These are phyloP conservation scores for Amia ocellicauda DNA, from an alignment of 2,113 vertebrate genomes.

Conservation along the genomic window DNA sequence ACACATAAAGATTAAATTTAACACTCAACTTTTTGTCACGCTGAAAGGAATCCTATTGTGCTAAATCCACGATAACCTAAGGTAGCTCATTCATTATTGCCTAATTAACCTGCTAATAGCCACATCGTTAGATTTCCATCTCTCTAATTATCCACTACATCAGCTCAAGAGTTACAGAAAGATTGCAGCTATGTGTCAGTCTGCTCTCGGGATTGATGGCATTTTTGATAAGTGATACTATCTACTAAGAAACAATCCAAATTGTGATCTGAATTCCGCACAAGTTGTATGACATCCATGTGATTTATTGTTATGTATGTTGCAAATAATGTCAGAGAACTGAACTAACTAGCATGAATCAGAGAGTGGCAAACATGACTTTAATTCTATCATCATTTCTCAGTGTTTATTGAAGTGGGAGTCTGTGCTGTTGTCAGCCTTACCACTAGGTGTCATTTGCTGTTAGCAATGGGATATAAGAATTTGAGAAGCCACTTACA, in stretches of 20 bases:
- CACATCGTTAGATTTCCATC: slow-evolving; percentile 51
- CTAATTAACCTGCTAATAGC: slow-evolving; percentile 87
- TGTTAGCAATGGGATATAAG: slow-evolving; percentile 21
- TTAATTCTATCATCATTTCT: no score
- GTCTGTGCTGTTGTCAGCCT: slow-evolving; percentile 32
- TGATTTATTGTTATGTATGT: no score
- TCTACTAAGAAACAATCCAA: no score
- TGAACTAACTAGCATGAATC: no score
- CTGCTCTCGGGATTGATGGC: slow-evolving; percentile 31
- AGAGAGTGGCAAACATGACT: no score
- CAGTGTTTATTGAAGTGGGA: background rate
- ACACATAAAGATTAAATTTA: slow-evolving; percentile 71
- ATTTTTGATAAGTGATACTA: slow-evolving; percentile 9
- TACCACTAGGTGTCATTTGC: slow-evolving; percentile 62
- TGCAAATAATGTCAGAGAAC: no score
- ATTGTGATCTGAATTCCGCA: no score
- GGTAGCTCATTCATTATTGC: slow-evolving; percentile 70
- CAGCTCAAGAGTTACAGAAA: slow-evolving; percentile 38
- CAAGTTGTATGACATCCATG: no score
- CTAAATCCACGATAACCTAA: slow-evolving; percentile 67
- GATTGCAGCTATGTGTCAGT: slow-evolving; percentile 46
- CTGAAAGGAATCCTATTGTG: slow-evolving; percentile 63
- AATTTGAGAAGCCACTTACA: background rate
- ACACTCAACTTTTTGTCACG: slow-evolving; percentile 64
- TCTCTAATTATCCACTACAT: slow-evolving; percentile 58